Conservation (phyloP, 2,797 vertebrate genomes). For the Esox lucius region DNA sequence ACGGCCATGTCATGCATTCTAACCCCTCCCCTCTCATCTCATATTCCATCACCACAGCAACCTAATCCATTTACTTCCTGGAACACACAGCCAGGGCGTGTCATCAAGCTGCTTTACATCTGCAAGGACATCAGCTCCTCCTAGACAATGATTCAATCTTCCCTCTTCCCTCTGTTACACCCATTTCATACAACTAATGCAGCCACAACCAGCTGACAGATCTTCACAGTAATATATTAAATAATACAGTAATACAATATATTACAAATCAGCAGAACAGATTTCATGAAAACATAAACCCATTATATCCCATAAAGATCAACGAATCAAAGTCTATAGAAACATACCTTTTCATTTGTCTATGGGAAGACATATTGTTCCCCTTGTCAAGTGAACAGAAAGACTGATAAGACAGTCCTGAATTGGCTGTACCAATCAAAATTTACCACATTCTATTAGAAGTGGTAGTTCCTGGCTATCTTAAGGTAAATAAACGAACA, state of each 20-base stretch:
- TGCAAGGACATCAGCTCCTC: background rate
- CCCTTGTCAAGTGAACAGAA: background rate
- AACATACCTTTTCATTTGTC: background rate
- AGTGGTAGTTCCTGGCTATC: background rate
- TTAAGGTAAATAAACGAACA: no score
- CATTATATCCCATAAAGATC: background rate
- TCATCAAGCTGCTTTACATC: background rate
- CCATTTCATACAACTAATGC: background rate
- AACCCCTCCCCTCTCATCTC: constrained; percentile 25
- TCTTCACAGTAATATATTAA: background rate
- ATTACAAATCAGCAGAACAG: background rate
- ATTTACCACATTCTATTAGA: background rate
- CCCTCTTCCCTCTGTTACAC: background rate
- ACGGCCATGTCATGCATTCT: constrained; percentile 30
- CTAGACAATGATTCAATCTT: background rate
- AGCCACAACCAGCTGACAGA: background rate
- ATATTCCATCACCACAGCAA: constrained; percentile 31
- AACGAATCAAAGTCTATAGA: background rate
- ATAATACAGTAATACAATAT: background rate
- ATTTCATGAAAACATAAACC: background rate
- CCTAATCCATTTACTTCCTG: constrained; percentile 21
- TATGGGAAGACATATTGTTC: background rate
- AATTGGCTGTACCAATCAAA: background rate
- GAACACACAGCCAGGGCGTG: background rate
- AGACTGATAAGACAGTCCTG: background rate